phyloP scores from a whole-genome alignment of 2,797 vertebrate species.

The Pogoniulus pusillus region DNA sequence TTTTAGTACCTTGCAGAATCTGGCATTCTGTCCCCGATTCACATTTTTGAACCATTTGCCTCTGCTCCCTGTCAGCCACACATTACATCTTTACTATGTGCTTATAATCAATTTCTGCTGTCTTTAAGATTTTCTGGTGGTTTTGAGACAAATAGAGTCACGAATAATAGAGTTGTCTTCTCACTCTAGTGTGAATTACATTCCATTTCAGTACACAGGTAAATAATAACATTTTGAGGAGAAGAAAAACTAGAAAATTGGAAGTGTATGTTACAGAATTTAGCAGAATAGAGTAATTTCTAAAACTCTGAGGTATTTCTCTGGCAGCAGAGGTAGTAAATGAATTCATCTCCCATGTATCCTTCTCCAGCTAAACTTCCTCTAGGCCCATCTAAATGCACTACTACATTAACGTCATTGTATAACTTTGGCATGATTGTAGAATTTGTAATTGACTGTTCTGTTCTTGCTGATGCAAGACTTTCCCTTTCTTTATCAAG shows the following conservation, averaged over 20 bases:
- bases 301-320: neutral
- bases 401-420: neutral
- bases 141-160: neutral
- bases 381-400: neutral
- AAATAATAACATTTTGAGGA: neutral
- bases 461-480: conserved; percentile 32
- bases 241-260: neutral
- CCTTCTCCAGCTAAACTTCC: neutral
- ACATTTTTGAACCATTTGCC: neutral
- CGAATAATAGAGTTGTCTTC: neutral
- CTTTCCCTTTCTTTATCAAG: conserved; percentile 27
- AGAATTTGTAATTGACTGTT: conserved; percentile 14
- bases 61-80: neutral
- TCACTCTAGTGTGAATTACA: neutral
- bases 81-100: neutral
- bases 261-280: neutral
- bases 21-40: neutral
- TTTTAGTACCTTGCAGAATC: neutral
- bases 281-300: neutral
- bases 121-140: neutral
- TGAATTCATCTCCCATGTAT: neutral
- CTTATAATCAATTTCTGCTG: neutral
- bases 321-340: neutral
- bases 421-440: conserved; percentile 16
- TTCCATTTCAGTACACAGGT: neutral